A percentile compares a stretch with the other conserved stretches of the same genome.
Evolutionary conservation across 2,113 vertebrate species (phyloP).

Genomic region (Tragulus kanchil): DNA sequence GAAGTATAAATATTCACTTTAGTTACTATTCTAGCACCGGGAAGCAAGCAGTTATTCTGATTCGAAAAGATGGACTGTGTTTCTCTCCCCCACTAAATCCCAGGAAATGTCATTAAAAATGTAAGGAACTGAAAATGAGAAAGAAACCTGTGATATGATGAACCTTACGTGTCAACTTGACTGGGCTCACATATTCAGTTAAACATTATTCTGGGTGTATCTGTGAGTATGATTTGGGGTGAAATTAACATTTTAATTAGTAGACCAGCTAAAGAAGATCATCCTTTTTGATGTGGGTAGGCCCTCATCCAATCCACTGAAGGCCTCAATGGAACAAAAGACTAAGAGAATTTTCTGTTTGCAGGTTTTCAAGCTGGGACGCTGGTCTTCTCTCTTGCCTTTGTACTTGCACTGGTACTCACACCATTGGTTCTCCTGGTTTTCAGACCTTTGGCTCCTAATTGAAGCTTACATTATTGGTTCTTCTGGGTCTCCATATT

Average conservation of each 20-base stretch:
- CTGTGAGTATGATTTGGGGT: neutral
- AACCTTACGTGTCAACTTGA: neutral
- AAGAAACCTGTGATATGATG: neutral
- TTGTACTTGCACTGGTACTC: neutral
- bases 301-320: neutral
- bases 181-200: neutral
- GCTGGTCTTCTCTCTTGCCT: neutral
- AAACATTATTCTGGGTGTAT: neutral
- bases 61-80: neutral
- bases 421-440: neutral
- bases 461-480: neutral
- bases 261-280: neutral
- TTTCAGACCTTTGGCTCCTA: neutral
- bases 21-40: neutral
- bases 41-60: neutral
- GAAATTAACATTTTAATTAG: neutral
- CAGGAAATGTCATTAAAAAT: neutral
- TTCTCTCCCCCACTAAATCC: neutral
- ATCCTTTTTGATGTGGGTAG: neutral
- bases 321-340: neutral
- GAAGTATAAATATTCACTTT: neutral
- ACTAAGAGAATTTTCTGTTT: neutral
- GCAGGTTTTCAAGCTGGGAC: neutral
- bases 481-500: neutral
- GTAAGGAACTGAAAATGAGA: neutral